Base-by-base conservation (phyloP, 2,888 invertebrate genomes). In the Antheraea assamensis region DNA sequence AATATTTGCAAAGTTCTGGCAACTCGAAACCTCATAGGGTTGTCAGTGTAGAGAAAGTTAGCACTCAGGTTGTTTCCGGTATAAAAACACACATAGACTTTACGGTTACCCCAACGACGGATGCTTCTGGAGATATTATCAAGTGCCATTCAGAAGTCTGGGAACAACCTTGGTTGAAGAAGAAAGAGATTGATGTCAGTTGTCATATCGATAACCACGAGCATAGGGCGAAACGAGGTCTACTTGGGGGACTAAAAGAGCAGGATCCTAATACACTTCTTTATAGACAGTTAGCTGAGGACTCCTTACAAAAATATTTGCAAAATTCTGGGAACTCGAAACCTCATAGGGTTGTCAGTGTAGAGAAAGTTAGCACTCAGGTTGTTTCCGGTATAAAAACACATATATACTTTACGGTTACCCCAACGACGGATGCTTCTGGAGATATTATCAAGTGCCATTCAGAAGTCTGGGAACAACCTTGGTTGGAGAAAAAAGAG, bases 81-180 rank as follows among this genome's bases (percentile, higher is more conserved):
- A 72, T 76, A 1, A 74, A 89, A 42, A 95, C 94, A 19, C 94
- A 87, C 81, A 92, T 96, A 47, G 70, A 80, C 61, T 84, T 83
- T 66, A 75, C 74, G n/a, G 79, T 79, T 13, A 71, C 72, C 3
- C 77, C 78, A 0, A 72, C 52, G 2, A 24, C 30, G 17, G 71
- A 71, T 21, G 58, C 42, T n/a, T 42, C 74, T 17, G 61, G 71
- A 90, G 77, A 80, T 92, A 68, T 72, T 5, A 76, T 81, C 5
- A 75, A 72, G 27, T 96, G 96, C 77, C 75, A 87, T 47, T 89
- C 95, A 35, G 78, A 86, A 49, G 90, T 96, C 58, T 96, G 95
- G 96, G 94, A 95, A 31, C 92, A 90, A 72, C 88, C 94, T 0
- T 96, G 96, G 96, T 61, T 95, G 24, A 77, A 84, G 0, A 89